Evolutionary conservation across 1,140 invertebrate genomes (phyloP).

Genomic region (Ceratoteleas bidentatus): DNA sequence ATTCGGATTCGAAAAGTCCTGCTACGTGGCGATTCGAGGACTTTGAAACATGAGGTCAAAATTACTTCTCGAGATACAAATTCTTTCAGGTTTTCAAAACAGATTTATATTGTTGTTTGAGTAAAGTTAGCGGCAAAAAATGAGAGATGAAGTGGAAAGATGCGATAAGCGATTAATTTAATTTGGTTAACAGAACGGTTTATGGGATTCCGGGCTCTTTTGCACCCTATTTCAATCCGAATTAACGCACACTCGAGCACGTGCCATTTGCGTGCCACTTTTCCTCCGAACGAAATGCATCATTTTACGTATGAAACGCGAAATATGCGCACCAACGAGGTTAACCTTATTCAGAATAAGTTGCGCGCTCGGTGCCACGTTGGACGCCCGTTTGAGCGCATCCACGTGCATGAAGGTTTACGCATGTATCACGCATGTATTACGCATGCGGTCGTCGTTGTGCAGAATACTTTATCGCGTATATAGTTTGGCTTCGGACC

Average conservation of each 20-base stretch:
- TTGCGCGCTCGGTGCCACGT: constrained; percentile 37
- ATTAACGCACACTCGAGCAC: not conserved
- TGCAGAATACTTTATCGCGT: constrained; percentile 63
- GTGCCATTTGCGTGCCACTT: constrained; percentile 27
- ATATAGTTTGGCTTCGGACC: constrained; percentile 75
- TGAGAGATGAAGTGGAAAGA: no score
- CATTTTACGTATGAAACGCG: constrained; percentile 35
- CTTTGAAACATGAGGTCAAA: not conserved
- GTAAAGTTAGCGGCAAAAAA: no score
- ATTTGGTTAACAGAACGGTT: no score
- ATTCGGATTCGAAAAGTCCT: constrained; percentile 14
- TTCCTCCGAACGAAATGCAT: constrained; percentile 17
- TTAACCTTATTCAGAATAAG: constrained; percentile 62
- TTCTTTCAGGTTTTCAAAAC: no score
- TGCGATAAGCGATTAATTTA: no score
- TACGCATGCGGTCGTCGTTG: constrained; percentile 46
- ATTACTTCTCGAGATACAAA: no score
- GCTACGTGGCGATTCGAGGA: not conserved
- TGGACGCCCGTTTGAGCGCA: constrained; percentile 44
- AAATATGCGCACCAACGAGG: constrained; percentile 49
- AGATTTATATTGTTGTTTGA: no score
- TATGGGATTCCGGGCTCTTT: not conserved
- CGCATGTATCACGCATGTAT: constrained; percentile 45
- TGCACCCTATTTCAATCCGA: not conserved
- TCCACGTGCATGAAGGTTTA: constrained; percentile 63